A percentile compares a stretch with the other conserved stretches of the same genome.
These are phyloP conservation scores for Marasmarcha lunaedactyla DNA, from an alignment of 2,888 invertebrate species.

Conservation along the genomic window DNA sequence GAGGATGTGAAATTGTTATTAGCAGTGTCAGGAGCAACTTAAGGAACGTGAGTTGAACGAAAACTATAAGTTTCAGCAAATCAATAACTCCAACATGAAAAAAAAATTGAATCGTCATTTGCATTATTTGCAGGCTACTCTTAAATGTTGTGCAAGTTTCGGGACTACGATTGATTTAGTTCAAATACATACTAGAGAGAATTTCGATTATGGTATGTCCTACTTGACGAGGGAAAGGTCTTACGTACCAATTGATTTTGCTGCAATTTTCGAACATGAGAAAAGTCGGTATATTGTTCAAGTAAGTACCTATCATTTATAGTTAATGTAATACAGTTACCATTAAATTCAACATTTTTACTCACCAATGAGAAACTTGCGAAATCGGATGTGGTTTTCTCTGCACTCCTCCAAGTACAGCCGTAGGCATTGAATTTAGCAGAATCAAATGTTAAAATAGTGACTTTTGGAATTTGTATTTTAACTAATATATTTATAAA, in stretches of 20 bases:
- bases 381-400: too few relatives aligned
- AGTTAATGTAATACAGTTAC: too few relatives aligned
- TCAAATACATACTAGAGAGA: conserved; percentile 22
- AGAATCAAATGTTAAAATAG: too few relatives aligned
- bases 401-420: too few relatives aligned
- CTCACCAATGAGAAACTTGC: too few relatives aligned
- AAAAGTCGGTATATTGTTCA: too few relatives aligned
- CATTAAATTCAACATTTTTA: too few relatives aligned
- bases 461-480: too few relatives aligned
- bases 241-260: conserved; percentile 23
- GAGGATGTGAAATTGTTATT: conserved; percentile 29
- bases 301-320: too few relatives aligned
- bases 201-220: conserved; percentile 24
- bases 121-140: conserved; percentile 20
- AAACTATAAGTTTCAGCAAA: background rate
- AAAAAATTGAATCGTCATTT: background rate
- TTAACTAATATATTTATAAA: too few relatives aligned
- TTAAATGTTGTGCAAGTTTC: conserved; percentile 16
- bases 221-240: conserved; percentile 16
- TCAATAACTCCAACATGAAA: background rate
- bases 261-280: conserved; percentile 20
- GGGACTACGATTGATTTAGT: conserved; percentile 24
- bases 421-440: too few relatives aligned
- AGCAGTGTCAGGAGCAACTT: conserved; percentile 25
- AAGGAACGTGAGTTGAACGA: conserved; percentile 27